These are phyloP conservation scores for Acheta domesticus DNA, from an alignment of 2,888 invertebrate species.

Conservation along the genomic window DNA sequence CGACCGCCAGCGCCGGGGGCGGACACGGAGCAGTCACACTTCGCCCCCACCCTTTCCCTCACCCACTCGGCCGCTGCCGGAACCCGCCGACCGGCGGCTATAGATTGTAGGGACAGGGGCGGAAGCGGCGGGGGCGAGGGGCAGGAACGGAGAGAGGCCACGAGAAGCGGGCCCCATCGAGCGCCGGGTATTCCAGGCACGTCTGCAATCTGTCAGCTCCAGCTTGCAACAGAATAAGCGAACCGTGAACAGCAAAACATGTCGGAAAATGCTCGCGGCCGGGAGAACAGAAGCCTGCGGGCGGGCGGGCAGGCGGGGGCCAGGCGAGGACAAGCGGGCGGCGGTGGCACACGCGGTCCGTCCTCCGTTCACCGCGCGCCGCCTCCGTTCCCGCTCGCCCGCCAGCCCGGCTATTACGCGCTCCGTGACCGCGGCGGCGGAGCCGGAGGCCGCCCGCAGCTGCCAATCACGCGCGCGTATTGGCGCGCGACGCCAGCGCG, in stretches of 20 bases:
- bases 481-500: no score
- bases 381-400: no score
- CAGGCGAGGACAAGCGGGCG: neutral
- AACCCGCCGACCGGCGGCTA: constrained; percentile 9
- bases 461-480: no score
- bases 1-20: no score
- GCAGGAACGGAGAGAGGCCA: neutral
- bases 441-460: no score
- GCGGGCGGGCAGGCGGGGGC: neutral
- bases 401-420: no score
- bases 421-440: no score
- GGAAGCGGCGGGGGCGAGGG: neutral
- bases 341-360: no score
- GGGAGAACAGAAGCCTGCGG: neutral
- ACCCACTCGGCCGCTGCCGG: neutral
- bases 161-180: neutral
- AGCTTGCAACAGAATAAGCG: neutral
- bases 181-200: neutral
- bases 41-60: no score
- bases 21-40: neutral
- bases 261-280: neutral
- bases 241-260: constrained; percentile 18
- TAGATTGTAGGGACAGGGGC: neutral
- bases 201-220: neutral
- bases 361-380: no score